Evolutionary conservation across 2,888 invertebrate genomes (phyloP), one percentile per base, ranked within the genome.

Genomic region (Archips xylosteana): DNA sequence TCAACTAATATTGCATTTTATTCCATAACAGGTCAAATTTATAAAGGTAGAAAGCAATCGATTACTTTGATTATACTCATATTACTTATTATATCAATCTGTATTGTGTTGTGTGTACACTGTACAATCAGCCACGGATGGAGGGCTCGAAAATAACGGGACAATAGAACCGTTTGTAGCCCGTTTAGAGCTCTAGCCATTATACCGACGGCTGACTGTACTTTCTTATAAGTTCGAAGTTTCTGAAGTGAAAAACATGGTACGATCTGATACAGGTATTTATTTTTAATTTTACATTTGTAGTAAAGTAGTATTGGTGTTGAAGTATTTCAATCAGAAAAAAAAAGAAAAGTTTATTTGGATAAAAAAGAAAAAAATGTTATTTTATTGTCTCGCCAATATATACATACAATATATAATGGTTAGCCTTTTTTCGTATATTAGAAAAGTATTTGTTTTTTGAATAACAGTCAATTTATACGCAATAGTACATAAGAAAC

Each of bases 401-500:
- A n/a, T n/a, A n/a, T n/a, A n/a, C n/a, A n/a, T n/a, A n/a, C 5
- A n/a, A 49, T 3, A n/a, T 5, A 13, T 49, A 5, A 49, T 12
- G 45, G 12, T 15, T 1, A 15, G 9, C 51, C 8, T n/a, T n/a
- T 54, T 54, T 8, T 54, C 9, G 51, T 54, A 23, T 9, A 2
- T 0, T 62, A 45, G 45, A 32, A 54, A 23, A 62, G 42, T 45
- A 45, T 23, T 23, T 13, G 13, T 62, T 5, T 10, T 62, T 62
- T 62, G 23, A 62, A 62, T 23, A 23, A 45, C 45, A 62, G 23
- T 61, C 39, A 61, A 61, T 61, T 45, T 15, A 62, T 62, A 45
- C 23, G 62, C 42, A 32, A 23, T 62, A 62, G 39, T 5, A 12
- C 4, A 23, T 62, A 62, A 23, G 42, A 12, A 12, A 62, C 15